Evolutionary conservation across 1,140 invertebrate genomes (phyloP), one percentile per base, ranked within the genome.

Genomic region (Drosophila pachea): DNA sequence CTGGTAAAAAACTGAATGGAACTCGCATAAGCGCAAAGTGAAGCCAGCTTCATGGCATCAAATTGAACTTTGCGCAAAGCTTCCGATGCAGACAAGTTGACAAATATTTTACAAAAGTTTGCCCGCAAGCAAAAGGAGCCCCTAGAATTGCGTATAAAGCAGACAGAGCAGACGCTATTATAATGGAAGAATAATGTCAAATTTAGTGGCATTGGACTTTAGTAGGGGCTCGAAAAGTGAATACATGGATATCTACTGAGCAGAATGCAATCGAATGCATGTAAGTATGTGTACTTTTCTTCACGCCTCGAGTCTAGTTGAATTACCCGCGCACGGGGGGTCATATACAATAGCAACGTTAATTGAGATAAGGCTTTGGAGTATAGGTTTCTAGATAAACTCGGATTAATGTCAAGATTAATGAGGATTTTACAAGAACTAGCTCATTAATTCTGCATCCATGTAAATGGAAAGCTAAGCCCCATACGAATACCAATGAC

Each of bases 41-140:
- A 49, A 78, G 67, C 73, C 48, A 68, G 65, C 54, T 76, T 73
- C 7, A 31, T 69, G 52, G 56, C 73, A 81, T 73, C 76, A 81
- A 73, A 81, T 60, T 54, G 53, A 68, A 62, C 38, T 63, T 49
- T 49, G 67, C 53, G 45, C 55, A 50, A 31, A 62, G 50, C 70
- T 81, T 73, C 70, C 74, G 53, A 42, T 52, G 64, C 58, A 66
- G 53, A 45, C 61, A 76, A 73, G 48, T 76, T 81, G 62, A 74
- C 66, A 73, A 81, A 81, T 73, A 70, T 67, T 76, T 68, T 43
- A 33, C 33, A 63, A 71, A 62, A 76, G 43, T 72, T 71, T 56
- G 8, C 3, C 5, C 1, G 16, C 43, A 22, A 29, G 53, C 12
- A 40, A 16, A 43, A 7, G 14, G 12, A 36, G 16, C 5, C 7